These are phyloP conservation scores for Brachirus orientalis DNA, from an alignment of 2,113 vertebrate species.

Conservation along the genomic window DNA sequence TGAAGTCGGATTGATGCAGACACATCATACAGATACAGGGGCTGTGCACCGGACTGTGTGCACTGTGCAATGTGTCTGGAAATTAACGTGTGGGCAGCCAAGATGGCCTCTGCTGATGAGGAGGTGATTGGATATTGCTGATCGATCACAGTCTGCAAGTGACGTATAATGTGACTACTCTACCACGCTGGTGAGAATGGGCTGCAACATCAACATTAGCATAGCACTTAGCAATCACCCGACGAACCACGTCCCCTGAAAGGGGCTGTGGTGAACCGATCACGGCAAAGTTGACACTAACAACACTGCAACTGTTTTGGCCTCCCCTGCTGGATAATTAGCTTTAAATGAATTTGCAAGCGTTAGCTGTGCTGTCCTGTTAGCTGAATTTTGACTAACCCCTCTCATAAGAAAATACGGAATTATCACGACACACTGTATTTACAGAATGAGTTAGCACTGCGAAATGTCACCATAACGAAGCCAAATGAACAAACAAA, in stretches of 20 bases:
- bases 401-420: slow-evolving; percentile 33
- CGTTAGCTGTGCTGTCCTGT: slow-evolving; percentile 6
- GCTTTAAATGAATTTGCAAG: slow-evolving; percentile 31
- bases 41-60: not conserved
- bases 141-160: slow-evolving; percentile 9
- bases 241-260: not conserved
- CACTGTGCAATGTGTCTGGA: not conserved
- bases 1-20: not conserved
- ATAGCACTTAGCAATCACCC: not conserved
- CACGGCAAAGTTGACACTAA: slow-evolving; percentile 22
- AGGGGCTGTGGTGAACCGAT: too few relatives aligned
- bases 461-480: not conserved
- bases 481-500: too few relatives aligned
- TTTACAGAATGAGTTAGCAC: accelerated
- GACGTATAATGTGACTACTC: slow-evolving; percentile 8
- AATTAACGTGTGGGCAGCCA: not conserved
- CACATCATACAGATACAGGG: not conserved
- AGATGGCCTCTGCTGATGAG: slow-evolving; percentile 33
- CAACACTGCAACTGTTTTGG: slow-evolving; percentile 24
- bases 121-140: slow-evolving; percentile 15
- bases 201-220: slow-evolving; percentile 16
- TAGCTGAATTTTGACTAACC: slow-evolving; percentile 22
- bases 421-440: not conserved
- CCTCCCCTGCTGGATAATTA: slow-evolving; percentile 24
- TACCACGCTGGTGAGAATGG: not conserved